phyloP scores from a whole-genome alignment of 2,888 invertebrate species.

The Cephus pygmeus region DNA sequence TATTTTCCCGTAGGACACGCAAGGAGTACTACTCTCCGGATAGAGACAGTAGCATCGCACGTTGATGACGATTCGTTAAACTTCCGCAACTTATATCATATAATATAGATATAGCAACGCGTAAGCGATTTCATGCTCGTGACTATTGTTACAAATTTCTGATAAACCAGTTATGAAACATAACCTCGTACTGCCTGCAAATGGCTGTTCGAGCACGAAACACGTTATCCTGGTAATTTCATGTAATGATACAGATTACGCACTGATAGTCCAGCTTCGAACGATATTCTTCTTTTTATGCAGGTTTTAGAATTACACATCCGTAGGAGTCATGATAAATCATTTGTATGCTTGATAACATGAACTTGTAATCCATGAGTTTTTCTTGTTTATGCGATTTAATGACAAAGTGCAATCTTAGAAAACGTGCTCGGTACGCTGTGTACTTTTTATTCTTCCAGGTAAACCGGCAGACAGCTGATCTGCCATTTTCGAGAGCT shows the following conservation, averaged over 20 bases:
- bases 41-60: background rate
- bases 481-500: background rate
- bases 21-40: background rate
- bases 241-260: slow-evolving; percentile 22
- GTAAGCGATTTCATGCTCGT: background rate
- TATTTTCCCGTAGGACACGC: background rate
- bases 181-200: slow-evolving; percentile 11
- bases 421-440: background rate
- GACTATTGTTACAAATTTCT: background rate
- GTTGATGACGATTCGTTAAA: background rate
- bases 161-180: slow-evolving; percentile 24
- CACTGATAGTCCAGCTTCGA: slow-evolving; percentile 18
- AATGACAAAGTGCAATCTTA: background rate
- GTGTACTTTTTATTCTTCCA: background rate
- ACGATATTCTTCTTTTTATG: background rate
- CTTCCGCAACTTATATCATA: background rate
- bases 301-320: background rate
- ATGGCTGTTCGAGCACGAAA: slow-evolving; percentile 18
- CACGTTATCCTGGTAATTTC: slow-evolving; percentile 27
- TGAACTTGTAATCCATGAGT: background rate
- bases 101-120: background rate
- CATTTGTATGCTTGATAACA: background rate
- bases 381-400: background rate
- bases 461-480: background rate
- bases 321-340: background rate